Base-by-base conservation (phyloP, 2,797 vertebrate species). In the Caiman crocodilus region DNA sequence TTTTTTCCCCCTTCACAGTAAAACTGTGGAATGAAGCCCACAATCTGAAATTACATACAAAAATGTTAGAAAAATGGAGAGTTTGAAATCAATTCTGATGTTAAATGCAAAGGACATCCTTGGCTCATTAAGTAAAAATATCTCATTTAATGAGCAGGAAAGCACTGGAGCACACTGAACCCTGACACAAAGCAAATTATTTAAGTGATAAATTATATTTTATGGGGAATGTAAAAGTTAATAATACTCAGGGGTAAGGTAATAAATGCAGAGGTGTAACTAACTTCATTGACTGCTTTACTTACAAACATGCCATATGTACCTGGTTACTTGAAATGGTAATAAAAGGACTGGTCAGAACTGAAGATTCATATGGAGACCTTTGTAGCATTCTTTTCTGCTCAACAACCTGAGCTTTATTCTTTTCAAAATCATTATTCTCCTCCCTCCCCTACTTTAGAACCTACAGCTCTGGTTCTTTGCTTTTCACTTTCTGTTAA, bases 201-300 rank as follows among this genome's bases (percentile, higher is more conserved):
- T 98, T 97, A 97, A 98, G 97, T 97, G 97, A 98, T 98, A 98
- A 98, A 98, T 98, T 98, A 97, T 98, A 97, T 96, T 98, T 98
- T 98, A 98, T 98, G 98, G 96, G 95, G 97, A 98, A 98, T 98
- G 96, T 98, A 98, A 98, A 98, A 98, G 97, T 97, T 98, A 98
- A 98, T 98, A 98, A 98, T 97, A 97, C 97, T 98, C 98, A 93
- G 96, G 97, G 96, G 98, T 95, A 95, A 87, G 96, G 97, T 92
- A 94, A 97, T 98, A 98, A 98, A 98, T 97, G 97, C 97, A 98
- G 98, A 98, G 98, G 97, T 97, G 97, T 97, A 98, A 97, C 97
- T 95, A 97, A 96, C 97, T 94, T 96, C 95, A 95, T 94, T 82
- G 96, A 94, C 96, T 96, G 94, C 97, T 96, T 97, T 97, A 96